A percentile compares a stretch with the other conserved stretches of the same genome.
Conservation (phyloP, 2,113 vertebrate genomes). For the Vimba vimba region DNA sequence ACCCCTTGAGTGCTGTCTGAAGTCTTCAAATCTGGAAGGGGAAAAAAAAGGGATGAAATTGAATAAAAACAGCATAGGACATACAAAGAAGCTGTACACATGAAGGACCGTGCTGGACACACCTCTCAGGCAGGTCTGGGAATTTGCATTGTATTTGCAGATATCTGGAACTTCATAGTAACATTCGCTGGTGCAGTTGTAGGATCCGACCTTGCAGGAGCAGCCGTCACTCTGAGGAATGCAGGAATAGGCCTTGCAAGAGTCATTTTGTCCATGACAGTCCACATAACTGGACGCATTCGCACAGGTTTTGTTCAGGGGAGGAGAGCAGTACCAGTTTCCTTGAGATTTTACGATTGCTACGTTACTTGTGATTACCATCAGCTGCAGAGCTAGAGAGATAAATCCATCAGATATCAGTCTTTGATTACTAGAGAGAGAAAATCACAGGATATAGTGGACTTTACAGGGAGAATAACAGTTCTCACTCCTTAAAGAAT, state of each 20-base stretch:
- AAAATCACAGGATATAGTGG: too few species aligned
- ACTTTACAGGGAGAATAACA: too few species aligned
- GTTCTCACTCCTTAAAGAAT: too few species aligned
- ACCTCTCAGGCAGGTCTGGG: neutral
- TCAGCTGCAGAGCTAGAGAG: neutral
- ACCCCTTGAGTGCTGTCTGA: fast-evolving
- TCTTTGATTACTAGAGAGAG: neutral
- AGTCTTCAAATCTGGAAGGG: neutral
- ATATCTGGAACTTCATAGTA: neutral
- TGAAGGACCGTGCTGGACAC: neutral
- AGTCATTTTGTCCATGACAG: neutral
- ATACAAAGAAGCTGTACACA: neutral
- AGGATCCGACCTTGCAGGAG: neutral
- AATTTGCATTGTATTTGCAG: neutral
- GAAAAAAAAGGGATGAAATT: neutral
- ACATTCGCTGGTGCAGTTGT: neutral
- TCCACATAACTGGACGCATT: neutral
- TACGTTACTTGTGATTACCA: neutral
- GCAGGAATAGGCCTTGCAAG: slow-evolving; percentile 12
- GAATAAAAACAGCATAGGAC: neutral
- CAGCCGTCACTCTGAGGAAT: neutral
- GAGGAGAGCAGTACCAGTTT: neutral
- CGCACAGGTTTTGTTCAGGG: neutral
- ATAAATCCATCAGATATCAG: neutral
- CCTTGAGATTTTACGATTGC: neutral